These are phyloP conservation scores for Sarcophaga peregrina DNA, from an alignment of 1,140 invertebrate genomes.

Conservation along the genomic window DNA sequence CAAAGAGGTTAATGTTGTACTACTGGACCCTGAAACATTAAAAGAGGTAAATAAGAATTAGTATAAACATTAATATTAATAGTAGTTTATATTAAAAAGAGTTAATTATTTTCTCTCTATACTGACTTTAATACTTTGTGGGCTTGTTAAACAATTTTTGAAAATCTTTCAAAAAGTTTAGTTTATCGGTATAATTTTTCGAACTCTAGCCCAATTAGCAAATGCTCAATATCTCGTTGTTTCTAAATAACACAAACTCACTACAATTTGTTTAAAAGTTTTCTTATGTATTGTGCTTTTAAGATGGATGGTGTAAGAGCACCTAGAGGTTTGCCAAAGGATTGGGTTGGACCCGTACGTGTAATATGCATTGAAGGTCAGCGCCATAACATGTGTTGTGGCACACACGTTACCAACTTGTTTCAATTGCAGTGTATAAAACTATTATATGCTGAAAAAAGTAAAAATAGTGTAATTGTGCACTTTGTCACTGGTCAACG, in stretches of 20 bases:
- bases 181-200: too few relatives aligned
- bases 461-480: constrained; percentile 74
- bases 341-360: constrained; percentile 78
- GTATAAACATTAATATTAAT: too few relatives aligned
- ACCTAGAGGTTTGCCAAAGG: constrained; percentile 77
- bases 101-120: background rate
- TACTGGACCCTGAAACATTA: constrained; percentile 73
- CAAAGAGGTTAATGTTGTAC: constrained; percentile 72
- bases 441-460: constrained; percentile 76
- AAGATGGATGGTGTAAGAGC: constrained; percentile 59
- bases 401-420: constrained; percentile 84
- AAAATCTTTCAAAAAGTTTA: too few relatives aligned
- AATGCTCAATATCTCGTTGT: too few relatives aligned
- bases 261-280: background rate
- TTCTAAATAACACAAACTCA: background rate
- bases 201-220: too few relatives aligned
- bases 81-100: background rate
- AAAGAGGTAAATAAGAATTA: constrained; percentile 38
- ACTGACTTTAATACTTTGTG: too few relatives aligned
- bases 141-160: too few relatives aligned
- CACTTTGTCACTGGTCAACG: constrained; percentile 79
- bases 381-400: constrained; percentile 87
- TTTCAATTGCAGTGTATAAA: constrained; percentile 84
- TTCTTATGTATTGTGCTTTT: background rate
- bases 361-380: constrained; percentile 79